Evolutionary conservation across 2,888 invertebrate species (phyloP), one percentile per base, ranked within the genome.

Genomic region (Erebia ligea): DNA sequence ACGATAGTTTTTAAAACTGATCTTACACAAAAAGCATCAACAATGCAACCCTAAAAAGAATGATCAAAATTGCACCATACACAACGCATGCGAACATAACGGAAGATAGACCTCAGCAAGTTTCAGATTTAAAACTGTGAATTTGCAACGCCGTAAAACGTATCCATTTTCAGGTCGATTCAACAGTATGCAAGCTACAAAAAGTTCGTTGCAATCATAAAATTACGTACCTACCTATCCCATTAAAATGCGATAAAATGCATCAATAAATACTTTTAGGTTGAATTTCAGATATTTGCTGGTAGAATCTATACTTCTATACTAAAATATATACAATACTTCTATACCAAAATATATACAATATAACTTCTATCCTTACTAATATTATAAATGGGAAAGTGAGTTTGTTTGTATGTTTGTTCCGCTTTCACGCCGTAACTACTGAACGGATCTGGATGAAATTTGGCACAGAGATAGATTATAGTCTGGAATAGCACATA

Each of bases 91-190:
- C 42, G 4, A 59, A 40, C 59, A 42, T 42, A 59, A n/a, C n/a
- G 59, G 59, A 59, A 40, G 40, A 59, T 42, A 40, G 59, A 42
- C n/a, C 59, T 50, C 48, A 63, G 21, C 62, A 63, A 63, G 48
- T 25, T 48, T 48, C 62, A 62, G n/a, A 48, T 62, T 62, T 48
- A 50, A 21, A 63, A 63, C 48, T 40, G 21, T 13, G 21, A 25
- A 50, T 25, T 48, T 25, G 50, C 62, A 63, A 63, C 15, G 48
- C 21, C 45, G 21, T 48, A 63, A 63, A 63, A 63, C 50, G 25
- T 50, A 25, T 62, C 34, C 21, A 34, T 54, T 54, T 62, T 45
- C 21, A 21, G 61, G 52, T 54, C 61, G 42, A 68, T 68, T 68
- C 54, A 58, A 40, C 40, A 6, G 58, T 19, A 40, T 17, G 19